These are phyloP conservation scores for Dione juno DNA, from an alignment of 2,888 invertebrate genomes.

Conservation along the genomic window DNA sequence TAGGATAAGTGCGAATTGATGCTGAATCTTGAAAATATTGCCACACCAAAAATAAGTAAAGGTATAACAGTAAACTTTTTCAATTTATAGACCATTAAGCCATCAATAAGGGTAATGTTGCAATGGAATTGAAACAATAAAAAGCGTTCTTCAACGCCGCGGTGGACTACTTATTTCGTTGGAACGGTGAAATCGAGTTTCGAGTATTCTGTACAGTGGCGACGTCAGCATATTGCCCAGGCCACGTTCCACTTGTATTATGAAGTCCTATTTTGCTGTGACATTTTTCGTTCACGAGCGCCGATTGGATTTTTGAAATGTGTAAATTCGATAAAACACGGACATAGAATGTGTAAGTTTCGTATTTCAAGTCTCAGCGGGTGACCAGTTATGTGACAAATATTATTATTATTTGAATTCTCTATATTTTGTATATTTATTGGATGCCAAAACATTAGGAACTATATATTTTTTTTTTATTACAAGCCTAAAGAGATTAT, in stretches of 20 bases:
- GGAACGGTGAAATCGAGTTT: constrained; percentile 72
- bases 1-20: constrained; percentile 4
- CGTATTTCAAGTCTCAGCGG: constrained; percentile 32
- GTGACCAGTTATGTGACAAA: constrained; percentile 35
- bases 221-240: constrained; percentile 75
- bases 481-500: not conserved
- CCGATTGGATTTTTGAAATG: constrained; percentile 80
- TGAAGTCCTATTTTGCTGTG: constrained; percentile 77
- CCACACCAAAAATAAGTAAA: constrained; percentile 19
- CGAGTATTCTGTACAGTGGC: constrained; percentile 58
- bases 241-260: constrained; percentile 72
- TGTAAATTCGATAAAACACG: constrained; percentile 77
- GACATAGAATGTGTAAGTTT: constrained; percentile 42
- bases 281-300: constrained; percentile 77
- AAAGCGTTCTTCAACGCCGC: constrained; percentile 36
- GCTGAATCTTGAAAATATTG: constrained; percentile 14
- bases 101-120: constrained; percentile 34
- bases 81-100: constrained; percentile 23
- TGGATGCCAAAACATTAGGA: constrained; percentile 33
- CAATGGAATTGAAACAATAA: constrained; percentile 44
- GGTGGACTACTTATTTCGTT: constrained; percentile 56
- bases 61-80: constrained; percentile 24
- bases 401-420: constrained; percentile 40
- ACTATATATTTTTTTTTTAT: not conserved
- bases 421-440: constrained; percentile 6